phyloP scores from a whole-genome alignment of 2,797 vertebrate species.

The Zonotrichia albicollis region DNA sequence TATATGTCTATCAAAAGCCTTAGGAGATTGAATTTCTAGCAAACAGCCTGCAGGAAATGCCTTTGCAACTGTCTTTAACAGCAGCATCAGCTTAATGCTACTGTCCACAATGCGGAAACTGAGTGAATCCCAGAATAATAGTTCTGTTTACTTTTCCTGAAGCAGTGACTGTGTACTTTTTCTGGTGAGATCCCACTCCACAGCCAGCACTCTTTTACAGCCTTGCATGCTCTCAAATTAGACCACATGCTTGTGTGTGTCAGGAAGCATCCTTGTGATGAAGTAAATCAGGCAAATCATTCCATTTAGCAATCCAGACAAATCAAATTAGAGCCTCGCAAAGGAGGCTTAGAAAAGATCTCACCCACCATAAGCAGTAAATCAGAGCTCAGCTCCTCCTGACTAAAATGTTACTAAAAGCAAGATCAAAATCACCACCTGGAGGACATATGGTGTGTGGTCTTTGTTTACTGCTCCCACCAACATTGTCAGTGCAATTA shows the following conservation, averaged over 20 bases:
- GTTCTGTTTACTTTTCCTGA: not conserved
- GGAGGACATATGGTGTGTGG: not conserved
- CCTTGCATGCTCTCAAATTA: not conserved
- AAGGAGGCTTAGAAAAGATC: not conserved
- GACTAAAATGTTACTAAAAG: not conserved
- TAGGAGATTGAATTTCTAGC: not conserved
- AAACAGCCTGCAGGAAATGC: not conserved
- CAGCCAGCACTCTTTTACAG: not conserved
- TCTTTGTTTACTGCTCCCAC: not conserved
- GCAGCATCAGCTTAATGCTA: not conserved
- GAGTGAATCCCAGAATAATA: not conserved
- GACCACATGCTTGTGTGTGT: not conserved
- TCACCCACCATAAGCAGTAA: not conserved
- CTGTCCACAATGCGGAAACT: not conserved
- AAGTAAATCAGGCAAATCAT: not conserved
- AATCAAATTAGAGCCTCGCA: not conserved
- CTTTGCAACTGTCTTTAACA: not conserved
- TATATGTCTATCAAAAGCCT: not conserved
- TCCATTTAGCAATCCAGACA: constrained; percentile 12
- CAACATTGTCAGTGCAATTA: not conserved
- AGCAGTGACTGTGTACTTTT: not conserved
- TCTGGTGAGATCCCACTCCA: not conserved
- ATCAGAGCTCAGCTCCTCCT: constrained; percentile 1
- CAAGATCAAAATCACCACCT: constrained; percentile 5
- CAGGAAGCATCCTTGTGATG: not conserved